Base-by-base conservation (phyloP, 2,888 invertebrate genomes). In the Crematogaster levior region DNA sequence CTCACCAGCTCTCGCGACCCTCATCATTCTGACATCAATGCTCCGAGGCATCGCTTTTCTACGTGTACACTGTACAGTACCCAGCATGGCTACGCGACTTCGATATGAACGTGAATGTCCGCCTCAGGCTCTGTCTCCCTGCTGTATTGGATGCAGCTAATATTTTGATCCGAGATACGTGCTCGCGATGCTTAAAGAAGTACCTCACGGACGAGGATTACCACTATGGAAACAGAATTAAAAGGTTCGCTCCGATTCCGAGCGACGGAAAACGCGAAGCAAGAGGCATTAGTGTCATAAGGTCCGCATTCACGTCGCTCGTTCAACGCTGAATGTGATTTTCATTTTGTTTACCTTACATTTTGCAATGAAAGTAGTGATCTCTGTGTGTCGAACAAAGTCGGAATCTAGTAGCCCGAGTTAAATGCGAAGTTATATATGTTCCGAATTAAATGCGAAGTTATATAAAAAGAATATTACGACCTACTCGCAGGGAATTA, bases 121-220 rank as follows among this genome's bases (percentile, higher is more conserved):
- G 30, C 24, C 63, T 15, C 46, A 4, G 21, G 51, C 40, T 30
- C 65, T 27, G 53, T 70, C 30, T 51, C 24, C 15, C 12, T 40
- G 30, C 27, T 18, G 53, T 82, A 88, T 88, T 86, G 83, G 80
- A 48, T 56, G 53, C 74, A 43, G 74, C 81, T 88, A 88, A 86
- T 86, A 88, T 88, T 88, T 88, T 88, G 73, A 86, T 88, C 88
- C 86, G 58, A 63, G 63, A 80, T 87, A 75, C 82, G 80, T 70
- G 83, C 63, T 40, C 65, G 43, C 30, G 58, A 73, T 43, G 43
- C 21, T 73, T 34, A 75, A 75, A 65, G 51, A 75, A n/a, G 37
- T n/a, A 15, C 18, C 48, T 24, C 65, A 12, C n/a, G 34, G 12
- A 65, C 48, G 24, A n/a, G 74, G 48, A 40, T 75, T 63, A 60